Percentiles rank a stretch among this genome's conserved stretches.
Evolutionary conservation across 30 jellyfish, hydroid and myxozoan genomes (phyloP).

Genomic region (Clytia hemisphaerica): DNA sequence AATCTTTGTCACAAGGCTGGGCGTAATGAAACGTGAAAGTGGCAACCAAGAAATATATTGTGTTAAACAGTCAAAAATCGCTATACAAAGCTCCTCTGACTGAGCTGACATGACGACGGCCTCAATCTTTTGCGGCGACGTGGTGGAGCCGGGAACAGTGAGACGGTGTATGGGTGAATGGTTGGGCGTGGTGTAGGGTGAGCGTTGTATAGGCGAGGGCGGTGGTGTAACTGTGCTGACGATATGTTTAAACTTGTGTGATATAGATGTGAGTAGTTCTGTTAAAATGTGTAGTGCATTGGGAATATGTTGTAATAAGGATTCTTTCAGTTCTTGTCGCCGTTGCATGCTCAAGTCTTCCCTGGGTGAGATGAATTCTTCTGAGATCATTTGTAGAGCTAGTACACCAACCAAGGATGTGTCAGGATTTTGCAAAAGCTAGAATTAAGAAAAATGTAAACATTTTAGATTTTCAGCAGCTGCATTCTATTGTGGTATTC

Average conservation of each 20-base stretch:
- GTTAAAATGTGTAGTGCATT: constrained; percentile 42
- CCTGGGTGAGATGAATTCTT: constrained; percentile 92
- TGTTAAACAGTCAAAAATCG: constrained; percentile 55
- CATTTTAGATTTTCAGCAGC: too few relatives aligned
- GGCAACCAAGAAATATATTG: constrained; percentile 87
- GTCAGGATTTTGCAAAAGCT: constrained; percentile 32
- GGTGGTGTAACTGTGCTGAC: constrained; percentile 78
- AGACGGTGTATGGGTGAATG: constrained; percentile 84
- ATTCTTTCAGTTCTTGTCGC: constrained; percentile 44
- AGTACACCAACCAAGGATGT: constrained; percentile 71
- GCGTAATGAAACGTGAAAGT: constrained; percentile 51
- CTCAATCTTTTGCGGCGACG: constrained; percentile 20
- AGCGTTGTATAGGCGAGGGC: constrained; percentile 73
- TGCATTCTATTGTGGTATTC: too few relatives aligned
- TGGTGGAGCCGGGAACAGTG: not conserved
- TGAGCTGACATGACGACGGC: constrained; percentile 24
- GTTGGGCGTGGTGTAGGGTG: constrained; percentile 47
- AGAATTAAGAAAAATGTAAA: not conserved
- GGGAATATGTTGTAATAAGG: constrained; percentile 55
- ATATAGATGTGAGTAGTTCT: constrained; percentile 48
- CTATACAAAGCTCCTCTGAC: constrained; percentile 70
- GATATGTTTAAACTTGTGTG: constrained; percentile 32
- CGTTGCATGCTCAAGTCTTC: constrained; percentile 78
- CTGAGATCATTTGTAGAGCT: constrained; percentile 74
- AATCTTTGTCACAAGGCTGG: constrained; percentile 48